Evolutionary conservation across 2,888 invertebrate genomes (phyloP), one percentile per base, ranked within the genome.

Genomic region (Aspidiotus rigidus): DNA sequence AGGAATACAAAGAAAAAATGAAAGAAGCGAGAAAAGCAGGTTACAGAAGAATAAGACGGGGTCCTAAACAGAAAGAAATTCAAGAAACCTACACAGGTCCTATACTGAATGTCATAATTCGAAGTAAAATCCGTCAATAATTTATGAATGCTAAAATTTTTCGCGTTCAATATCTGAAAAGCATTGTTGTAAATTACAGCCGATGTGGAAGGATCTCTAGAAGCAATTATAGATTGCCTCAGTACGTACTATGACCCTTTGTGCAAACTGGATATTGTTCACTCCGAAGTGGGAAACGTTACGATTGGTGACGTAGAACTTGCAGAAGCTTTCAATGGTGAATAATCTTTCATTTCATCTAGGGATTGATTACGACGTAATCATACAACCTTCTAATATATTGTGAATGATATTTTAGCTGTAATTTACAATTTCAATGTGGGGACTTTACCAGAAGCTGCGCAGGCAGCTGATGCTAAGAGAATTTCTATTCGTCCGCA

Each of bases 141-240:
- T n/a, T n/a, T 15, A 15, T 56, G 56, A 56, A 5, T 56, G 5
- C n/a, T 56, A 15, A 16, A 15, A 13, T 10, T 56, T 2, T 16
- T 7, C 1, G n/a, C 13, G 16, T 56, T 56, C n/a, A 56, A 16
- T 11, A 10, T n/a, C 49, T 56, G 5, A 56, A 15, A 56, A 16
- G 11, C 53, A 56, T 56, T 56, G 3, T n/a, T 56, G 56, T n/a
- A 3, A 1, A 55, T 72, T 71, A 28, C 78, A 86, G 90, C 90
- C 28, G 99, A 99, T 80, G 97, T 98, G 2, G 90, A 93, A 78
- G 99, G 99, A 0, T 94, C 95, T 0, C 86, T 97, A 57, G 98
- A 99, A 78, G 97, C 98, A 0, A 89, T 99, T 72, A 78, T 96
- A 72, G 91, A 97, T 77, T 88, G 93, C 10, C 77, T 99, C 69